Evolutionary conservation across 1,140 invertebrate genomes (phyloP).

Genomic region (Ephestia elutella): DNA sequence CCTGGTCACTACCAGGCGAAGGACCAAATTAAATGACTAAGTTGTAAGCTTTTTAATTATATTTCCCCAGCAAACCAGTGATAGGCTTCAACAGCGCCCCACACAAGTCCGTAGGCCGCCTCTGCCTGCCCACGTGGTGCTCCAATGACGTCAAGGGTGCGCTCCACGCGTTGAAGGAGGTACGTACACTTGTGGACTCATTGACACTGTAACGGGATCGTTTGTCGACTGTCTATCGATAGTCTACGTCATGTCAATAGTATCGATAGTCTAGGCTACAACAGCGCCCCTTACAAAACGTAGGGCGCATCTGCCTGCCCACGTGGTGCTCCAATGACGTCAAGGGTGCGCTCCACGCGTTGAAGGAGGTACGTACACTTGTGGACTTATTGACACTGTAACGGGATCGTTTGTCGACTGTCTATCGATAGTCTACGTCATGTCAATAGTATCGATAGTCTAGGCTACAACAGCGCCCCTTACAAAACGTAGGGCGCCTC

Average conservation of each 20-base stretch:
- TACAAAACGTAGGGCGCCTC: conserved; percentile 91
- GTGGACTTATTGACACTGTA: no score
- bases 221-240: no score
- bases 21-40: no score
- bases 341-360: conserved; percentile 80
- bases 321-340: conserved; percentile 82
- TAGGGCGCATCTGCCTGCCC: conserved; percentile 93
- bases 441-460: no score
- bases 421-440: no score
- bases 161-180: conserved; percentile 81
- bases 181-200: conserved; percentile 23
- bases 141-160: conserved; percentile 80
- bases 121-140: conserved; percentile 89
- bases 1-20: no score
- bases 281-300: conserved; percentile 95
- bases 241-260: no score
- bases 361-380: no score
- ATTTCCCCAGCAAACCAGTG: conserved; percentile 83
- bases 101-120: conserved; percentile 91
- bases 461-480: conserved; percentile 99
- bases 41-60: no score
- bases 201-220: no score
- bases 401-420: no score
- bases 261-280: no score
- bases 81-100: conserved; percentile 99